A percentile compares a stretch with the other conserved stretches of the same genome.
Conservation (phyloP, 1,140 invertebrate species). For the Zaprionus nigranus region DNA sequence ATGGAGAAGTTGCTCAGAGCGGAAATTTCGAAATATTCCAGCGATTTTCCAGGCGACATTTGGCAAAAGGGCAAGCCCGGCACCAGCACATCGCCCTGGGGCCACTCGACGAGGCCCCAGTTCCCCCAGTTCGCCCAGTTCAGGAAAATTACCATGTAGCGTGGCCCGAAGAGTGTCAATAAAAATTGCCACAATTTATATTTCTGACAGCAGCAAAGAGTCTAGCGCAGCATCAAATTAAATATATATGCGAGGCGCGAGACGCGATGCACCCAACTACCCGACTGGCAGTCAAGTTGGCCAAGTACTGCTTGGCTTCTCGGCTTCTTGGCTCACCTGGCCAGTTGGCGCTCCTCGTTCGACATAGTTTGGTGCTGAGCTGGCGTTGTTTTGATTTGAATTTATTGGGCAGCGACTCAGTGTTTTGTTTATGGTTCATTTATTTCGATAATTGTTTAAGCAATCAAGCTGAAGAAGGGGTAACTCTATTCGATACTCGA, state of each 20-base stretch:
- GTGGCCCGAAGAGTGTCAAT: slow-evolving; percentile 37
- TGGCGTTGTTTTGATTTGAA: slow-evolving; percentile 41
- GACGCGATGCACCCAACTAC: slow-evolving; percentile 2
- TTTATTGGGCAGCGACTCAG: neutral
- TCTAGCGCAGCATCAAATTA: slow-evolving; percentile 37
- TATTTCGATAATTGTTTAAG: slow-evolving; percentile 2
- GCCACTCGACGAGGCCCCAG: slow-evolving; percentile 6
- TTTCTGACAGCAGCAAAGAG: slow-evolving; percentile 58
- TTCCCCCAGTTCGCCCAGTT: too few relatives aligned
- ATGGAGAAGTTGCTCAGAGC: slow-evolving; percentile 14
- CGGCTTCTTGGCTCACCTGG: slow-evolving; percentile 16
- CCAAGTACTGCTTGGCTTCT: slow-evolving; percentile 20
- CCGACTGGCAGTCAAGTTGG: neutral
- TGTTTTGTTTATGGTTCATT: slow-evolving; percentile 55
- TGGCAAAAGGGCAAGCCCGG: slow-evolving; percentile 61
- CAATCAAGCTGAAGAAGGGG: slow-evolving; percentile 4
- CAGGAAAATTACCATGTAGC: slow-evolving; percentile 38
- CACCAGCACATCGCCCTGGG: slow-evolving; percentile 8
- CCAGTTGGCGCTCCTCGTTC: slow-evolving; percentile 48
- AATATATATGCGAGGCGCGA: slow-evolving; percentile 39
- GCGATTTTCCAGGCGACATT: slow-evolving; percentile 46
- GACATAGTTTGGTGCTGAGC: slow-evolving; percentile 48
- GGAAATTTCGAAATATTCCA: slow-evolving; percentile 55
- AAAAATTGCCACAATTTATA: slow-evolving; percentile 76
- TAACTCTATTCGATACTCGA: neutral